Conservation (phyloP, 2,113 vertebrate species). For the Scopus umbretta region DNA sequence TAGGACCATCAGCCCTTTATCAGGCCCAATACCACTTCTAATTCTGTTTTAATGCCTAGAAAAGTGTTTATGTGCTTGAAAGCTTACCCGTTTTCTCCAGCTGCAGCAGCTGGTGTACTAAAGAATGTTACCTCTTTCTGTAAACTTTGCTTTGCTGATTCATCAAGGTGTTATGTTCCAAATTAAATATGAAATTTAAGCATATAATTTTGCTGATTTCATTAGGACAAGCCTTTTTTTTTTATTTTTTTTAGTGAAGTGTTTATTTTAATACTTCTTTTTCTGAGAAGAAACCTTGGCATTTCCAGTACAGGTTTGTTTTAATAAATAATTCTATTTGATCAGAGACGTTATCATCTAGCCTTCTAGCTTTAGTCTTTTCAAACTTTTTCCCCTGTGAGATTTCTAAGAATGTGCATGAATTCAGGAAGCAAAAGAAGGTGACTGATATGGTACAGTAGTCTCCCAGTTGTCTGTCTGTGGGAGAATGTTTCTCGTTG, state of each 20-base stretch:
- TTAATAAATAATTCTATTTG: background rate
- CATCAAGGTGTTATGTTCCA: background rate
- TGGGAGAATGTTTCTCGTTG: background rate
- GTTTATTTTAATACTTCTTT: background rate
- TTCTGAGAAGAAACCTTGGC: background rate
- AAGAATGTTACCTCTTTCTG: background rate
- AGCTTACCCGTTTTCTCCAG: background rate
- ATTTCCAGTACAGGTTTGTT: background rate
- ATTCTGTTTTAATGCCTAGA: background rate
- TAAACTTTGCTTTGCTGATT: background rate
- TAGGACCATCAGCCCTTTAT: background rate
- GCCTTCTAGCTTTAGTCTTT: background rate
- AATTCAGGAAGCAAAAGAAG: background rate
- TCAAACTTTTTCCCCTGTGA: background rate
- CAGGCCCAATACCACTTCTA: background rate
- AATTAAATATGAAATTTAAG: background rate
- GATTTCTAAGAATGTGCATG: background rate
- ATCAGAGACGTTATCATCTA: background rate
- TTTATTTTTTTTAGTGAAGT: background rate
- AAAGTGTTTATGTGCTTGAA: background rate
- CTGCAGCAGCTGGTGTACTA: background rate
- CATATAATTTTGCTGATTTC: background rate
- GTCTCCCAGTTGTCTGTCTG: background rate
- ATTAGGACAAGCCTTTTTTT: background rate
- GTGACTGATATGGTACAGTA: background rate